Base-by-base conservation (phyloP, 1,140 invertebrate species). In the Chlorops oryzae region DNA sequence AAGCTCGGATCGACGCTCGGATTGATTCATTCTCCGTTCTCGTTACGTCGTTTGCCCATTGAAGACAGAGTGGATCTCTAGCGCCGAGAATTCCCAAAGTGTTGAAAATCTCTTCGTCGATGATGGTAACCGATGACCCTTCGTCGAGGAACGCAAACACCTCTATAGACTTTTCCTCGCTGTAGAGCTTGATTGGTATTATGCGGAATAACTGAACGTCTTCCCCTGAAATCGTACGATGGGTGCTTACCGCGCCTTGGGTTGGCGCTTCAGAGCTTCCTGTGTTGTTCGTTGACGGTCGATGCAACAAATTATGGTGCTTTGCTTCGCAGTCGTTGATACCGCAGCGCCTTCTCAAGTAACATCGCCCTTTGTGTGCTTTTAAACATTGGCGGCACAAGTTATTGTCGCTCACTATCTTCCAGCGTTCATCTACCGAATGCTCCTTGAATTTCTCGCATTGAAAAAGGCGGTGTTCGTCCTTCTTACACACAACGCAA, bases 321-420 rank as follows among this genome's bases (percentile, higher is more conserved):
- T n/a, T n/a, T n/a, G n/a, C n/a, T n/a, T n/a, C n/a, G n/a, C n/a
- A n/a, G n/a, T n/a, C n/a, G n/a, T n/a, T n/a, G n/a, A n/a, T n/a
- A n/a, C n/a, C n/a, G n/a, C n/a, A n/a, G n/a, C n/a, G n/a, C n/a
- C n/a, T n/a, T n/a, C n/a, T n/a, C n/a, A n/a, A n/a, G n/a, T n/a
- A n/a, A n/a, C n/a, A n/a, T n/a, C n/a, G n/a, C n/a, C n/a, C n/a
- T n/a, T n/a, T n/a, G n/a, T n/a, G n/a, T n/a, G n/a, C n/a, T n/a
- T n/a, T 24, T 22, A 43, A 23, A n/a, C 45, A 47, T 13, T 40
- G 37, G n/a, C 47, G 25, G 32, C 47, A 49, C 24, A 49, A 20
- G 2, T 32, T 41, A n/a, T 40, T 40, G 17, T 40, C 17, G n/a
- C 34, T 49, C 10, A 49, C 38, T 18, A 28, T 12, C 6, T 40